Evolutionary conservation across 2,888 invertebrate species (phyloP), one percentile per base, ranked within the genome.

Genomic region (Choristoneura rosaceana): DNA sequence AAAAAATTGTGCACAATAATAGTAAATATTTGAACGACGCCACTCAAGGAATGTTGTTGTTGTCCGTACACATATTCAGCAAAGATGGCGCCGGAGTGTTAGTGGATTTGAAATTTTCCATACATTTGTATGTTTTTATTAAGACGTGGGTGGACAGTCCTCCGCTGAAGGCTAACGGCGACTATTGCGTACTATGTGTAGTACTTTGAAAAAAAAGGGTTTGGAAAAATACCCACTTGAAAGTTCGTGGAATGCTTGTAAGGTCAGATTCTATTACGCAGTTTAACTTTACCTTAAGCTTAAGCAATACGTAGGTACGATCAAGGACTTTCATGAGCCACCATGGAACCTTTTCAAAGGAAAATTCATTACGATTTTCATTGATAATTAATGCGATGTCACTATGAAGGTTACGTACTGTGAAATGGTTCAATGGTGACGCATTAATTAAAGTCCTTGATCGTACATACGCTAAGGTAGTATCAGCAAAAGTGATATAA

Each of bases 121-220:
- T 79, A 77, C 69, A 73, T 79, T 76, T 76, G 76, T 77, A 75
- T 71, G 74, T 78, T 77, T 76, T 76, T 77, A 80, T 75, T 77
- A 70, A 63, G 74, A 69, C 70, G 78, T 80, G 77, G 80, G 79
- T 74, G 79, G 55, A 10, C 41, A 50, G 69, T 60, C 71, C 69
- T 61, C 43, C 38, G 60, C 52, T 69, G 77, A 78, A 78, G 79
- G 78, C 77, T 77, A 76, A 61, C 65, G 41, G 61, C 70, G 41
- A 76, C 67, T 73, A 70, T 74, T 92, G 93, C 80, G 92, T 68
- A 60, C 64, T 60, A 71, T 66, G 66, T 50, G 52, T 60, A 50
- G 33, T 66, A 68, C 45, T 61, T 67, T 61, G 58, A 61, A 67
- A 69, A 70, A 50, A 71, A 73, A 73, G 67, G 69, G 64, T 62